Percentiles rank a stretch among this genome's conserved stretches.
phyloP scores from a whole-genome alignment of 2,113 vertebrate genomes.

The Anser brachyrhynchus region DNA sequence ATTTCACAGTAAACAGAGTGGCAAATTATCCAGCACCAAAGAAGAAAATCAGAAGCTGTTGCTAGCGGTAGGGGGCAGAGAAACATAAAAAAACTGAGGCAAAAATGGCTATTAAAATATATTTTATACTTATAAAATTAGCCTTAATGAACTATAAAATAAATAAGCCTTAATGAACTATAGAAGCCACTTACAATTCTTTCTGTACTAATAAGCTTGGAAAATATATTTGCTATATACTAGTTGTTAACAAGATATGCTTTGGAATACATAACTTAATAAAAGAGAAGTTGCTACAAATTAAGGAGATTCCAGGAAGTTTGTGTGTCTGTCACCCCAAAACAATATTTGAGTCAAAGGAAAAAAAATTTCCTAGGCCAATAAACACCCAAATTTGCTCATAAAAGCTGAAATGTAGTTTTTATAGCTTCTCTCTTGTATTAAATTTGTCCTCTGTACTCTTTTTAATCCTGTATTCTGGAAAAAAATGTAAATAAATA shows the following conservation, averaged over 20 bases:
- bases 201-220: conserved; percentile 35
- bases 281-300: neutral
- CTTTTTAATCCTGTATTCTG: conserved; percentile 1
- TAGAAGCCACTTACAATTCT: conserved; percentile 41
- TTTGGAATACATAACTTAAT: conserved; percentile 30
- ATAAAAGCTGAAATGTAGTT: neutral
- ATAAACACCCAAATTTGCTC: neutral
- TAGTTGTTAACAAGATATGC: neutral
- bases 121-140: conserved; percentile 43
- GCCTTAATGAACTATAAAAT: conserved; percentile 52
- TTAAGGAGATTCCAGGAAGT: neutral
- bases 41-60: neutral
- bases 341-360: neutral
- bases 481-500: conserved; percentile 45
- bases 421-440: conserved; percentile 10
- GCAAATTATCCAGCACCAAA: neutral
- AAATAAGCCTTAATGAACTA: conserved; percentile 61
- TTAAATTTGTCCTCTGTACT: neutral
- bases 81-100: neutral
- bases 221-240: neutral
- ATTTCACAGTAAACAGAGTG: neutral
- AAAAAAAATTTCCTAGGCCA: neutral
- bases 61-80: conserved; percentile 42
- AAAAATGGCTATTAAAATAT: conserved; percentile 18
- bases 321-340: neutral